Conservation (phyloP, 2,888 invertebrate genomes). For the Nezara viridula region DNA sequence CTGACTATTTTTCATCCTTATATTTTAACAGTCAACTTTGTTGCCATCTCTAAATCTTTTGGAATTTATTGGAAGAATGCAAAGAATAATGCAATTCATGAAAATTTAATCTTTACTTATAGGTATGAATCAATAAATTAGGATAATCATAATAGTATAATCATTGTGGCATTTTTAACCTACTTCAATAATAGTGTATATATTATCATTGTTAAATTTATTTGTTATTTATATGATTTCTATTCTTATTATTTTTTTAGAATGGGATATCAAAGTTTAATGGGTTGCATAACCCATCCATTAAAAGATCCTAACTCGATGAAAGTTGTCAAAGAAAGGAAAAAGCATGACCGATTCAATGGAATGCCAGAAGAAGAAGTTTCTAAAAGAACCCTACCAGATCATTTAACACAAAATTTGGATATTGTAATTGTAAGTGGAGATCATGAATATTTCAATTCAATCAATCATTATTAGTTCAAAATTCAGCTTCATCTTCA, state of each 20-base stretch:
- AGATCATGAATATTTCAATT: neutral
- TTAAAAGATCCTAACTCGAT: slow-evolving; percentile 63
- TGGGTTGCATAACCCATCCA: slow-evolving; percentile 64
- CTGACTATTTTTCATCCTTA: too few relatives aligned
- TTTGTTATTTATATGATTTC: slow-evolving; percentile 5
- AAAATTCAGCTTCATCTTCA: neutral
- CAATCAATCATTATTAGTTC: neutral
- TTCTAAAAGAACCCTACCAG: slow-evolving; percentile 91
- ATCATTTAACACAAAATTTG: slow-evolving; percentile 92
- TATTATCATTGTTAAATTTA: too few relatives aligned
- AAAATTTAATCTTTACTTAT: too few relatives aligned
- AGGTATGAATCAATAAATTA: too few relatives aligned
- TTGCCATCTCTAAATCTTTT: too few relatives aligned
- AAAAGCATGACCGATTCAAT: slow-evolving; percentile 95
- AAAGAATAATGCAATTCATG: too few relatives aligned
- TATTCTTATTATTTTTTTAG: slow-evolving; percentile 62
- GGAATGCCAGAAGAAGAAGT: slow-evolving; percentile 98
- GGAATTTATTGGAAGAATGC: too few relatives aligned
- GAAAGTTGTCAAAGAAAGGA: slow-evolving; percentile 80
- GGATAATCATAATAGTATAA: too few relatives aligned
- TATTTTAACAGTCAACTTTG: too few relatives aligned
- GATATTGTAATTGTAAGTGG: slow-evolving; percentile 98
- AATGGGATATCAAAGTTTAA: slow-evolving; percentile 64
- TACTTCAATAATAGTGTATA: too few relatives aligned
- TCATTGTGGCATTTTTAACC: too few relatives aligned